Percentiles rank a stretch among this genome's conserved stretches.
phyloP scores from a whole-genome alignment of 2,113 vertebrate species.

The Melanostigma gelatinosum region DNA sequence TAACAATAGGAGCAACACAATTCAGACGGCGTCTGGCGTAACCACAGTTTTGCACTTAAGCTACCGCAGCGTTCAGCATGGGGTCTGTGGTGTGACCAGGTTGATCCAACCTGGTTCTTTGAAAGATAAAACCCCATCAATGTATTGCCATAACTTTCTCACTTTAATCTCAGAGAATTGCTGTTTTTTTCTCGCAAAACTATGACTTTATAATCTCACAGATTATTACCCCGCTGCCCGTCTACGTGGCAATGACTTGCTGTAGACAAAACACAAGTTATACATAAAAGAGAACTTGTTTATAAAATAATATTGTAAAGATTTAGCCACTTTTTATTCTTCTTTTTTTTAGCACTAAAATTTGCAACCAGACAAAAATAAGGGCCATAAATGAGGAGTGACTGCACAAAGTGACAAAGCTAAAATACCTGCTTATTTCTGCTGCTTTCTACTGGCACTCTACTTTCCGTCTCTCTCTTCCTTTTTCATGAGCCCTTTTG shows the following conservation, averaged over 20 bases:
- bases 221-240: background rate
- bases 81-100: no score
- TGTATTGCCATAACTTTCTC: no score
- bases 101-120: no score
- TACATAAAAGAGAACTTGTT: background rate
- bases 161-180: no score
- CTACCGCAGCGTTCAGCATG: no score
- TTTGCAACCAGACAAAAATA: background rate
- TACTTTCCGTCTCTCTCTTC: background rate
- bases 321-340: background rate
- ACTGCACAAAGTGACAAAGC: background rate
- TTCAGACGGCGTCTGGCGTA: no score
- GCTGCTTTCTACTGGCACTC: background rate
- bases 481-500: conserved; percentile 25
- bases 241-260: background rate
- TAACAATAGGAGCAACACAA: no score
- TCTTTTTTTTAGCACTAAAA: background rate
- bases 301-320: background rate
- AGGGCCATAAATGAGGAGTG: background rate
- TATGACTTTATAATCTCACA: background rate
- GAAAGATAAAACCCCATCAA: no score
- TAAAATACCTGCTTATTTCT: background rate
- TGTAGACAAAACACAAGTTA: background rate
- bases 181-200: no score
- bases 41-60: no score